Base-by-base conservation (phyloP, 1,140 invertebrate species). In the Metaphire vulgaris region DNA sequence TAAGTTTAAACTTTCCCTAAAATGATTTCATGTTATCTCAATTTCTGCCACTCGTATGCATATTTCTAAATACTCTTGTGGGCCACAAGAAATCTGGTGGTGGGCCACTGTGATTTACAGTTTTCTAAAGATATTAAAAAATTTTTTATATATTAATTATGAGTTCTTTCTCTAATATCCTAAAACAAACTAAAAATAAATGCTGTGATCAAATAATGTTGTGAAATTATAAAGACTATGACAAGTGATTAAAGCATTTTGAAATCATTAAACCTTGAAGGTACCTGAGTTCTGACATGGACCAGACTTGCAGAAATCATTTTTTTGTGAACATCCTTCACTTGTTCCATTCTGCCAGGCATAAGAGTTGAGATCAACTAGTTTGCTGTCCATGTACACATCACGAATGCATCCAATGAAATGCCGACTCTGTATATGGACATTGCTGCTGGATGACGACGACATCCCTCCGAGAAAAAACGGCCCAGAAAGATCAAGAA, bases 401-500 rank as follows among this genome's bases (percentile, higher is more conserved):
- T 98, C 93, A 15, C 91, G 91, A 77, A 98, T 94, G 85, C 96
- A 98, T 0, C 96, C 96, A 0, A 92, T 88, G 82, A 92, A 98
- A 81, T 96, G 91, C 66, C 91, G 91, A 81, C 92, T 93, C 69
- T 90, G 88, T 0, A 96, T 84, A 28, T 75, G 71, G 29, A 72
- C 65, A 34, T 76, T 71, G 0, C 69, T n/a, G 16, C 28, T 34
- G 41, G 69, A 30, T 14, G 31, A 32, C n/a, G 64, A 69, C 0
- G 96, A 96, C 1, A 98, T 85, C 0, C 96, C 96, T 1, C 97
- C 97, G 28, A 99, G 86, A 85, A 98, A 95, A 12, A 99, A 84
- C 0, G 97, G 96, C 0, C 96, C 96, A 0, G 95, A 97, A 1
- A 99, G 86, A 85, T 99, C 97, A 29, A 99, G 85, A 82, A 97